Evolutionary conservation across 1,140 invertebrate species (phyloP).

Genomic region (Pinna nobilis): DNA sequence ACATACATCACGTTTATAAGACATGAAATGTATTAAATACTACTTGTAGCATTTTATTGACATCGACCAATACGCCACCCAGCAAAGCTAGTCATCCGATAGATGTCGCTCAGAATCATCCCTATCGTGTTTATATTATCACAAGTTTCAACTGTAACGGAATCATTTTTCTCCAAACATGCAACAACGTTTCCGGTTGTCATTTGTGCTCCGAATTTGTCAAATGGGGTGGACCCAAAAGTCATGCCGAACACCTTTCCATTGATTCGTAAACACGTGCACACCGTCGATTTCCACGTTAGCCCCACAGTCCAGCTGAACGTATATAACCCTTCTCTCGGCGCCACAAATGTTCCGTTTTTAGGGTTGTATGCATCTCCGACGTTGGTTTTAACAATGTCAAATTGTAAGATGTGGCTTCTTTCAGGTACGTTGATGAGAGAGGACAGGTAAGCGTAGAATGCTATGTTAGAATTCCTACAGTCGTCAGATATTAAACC

Average conservation of each 20-base stretch:
- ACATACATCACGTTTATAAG: no score
- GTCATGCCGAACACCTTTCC: neutral
- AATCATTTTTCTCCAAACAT: neutral
- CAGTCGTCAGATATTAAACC: no score
- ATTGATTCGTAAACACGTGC: neutral
- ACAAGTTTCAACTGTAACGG: neutral
- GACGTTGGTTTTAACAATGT: neutral
- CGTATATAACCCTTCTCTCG: neutral
- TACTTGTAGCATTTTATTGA: neutral
- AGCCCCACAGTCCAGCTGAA: neutral
- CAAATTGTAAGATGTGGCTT: neutral
- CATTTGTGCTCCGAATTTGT: neutral
- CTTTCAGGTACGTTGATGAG: neutral
- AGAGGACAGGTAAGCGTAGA: neutral
- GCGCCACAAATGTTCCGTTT: neutral
- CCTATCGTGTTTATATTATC: neutral
- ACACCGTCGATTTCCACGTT: neutral
- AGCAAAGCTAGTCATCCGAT: neutral
- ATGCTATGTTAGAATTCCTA: no score
- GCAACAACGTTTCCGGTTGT: neutral
- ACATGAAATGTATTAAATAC: no score
- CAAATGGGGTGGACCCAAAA: neutral
- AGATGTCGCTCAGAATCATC: neutral
- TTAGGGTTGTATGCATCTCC: neutral
- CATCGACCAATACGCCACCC: neutral